Evolutionary conservation across 2,113 vertebrate genomes (phyloP), one percentile per base, ranked within the genome.

Genomic region (Patagioenas fasciata): DNA sequence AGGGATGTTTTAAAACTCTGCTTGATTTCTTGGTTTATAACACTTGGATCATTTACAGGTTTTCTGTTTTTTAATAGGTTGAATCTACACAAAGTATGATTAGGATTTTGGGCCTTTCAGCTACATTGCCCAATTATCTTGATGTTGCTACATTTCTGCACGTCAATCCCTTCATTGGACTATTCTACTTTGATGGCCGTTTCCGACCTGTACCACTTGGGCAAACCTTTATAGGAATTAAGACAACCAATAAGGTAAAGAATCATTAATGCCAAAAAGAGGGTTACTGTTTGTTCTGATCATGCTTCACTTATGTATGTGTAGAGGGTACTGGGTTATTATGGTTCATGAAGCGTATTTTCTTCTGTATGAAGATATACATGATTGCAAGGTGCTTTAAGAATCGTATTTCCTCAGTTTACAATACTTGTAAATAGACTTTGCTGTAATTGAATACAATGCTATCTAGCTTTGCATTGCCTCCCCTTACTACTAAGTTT

Each of bases 31-130:
- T 94, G 36, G 11, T 18, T 78, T 92, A 11, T 54, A 88, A 62
- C 25, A 51, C n/a, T 79, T 32, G 26, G 28, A 66, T 95, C 31
- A 64, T 36, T 60, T 60, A 71, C 38, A 28, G 6, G 1, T 73
- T 91, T 85, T 58, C 44, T 82, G 11, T 34, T 73, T 73, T 67
- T 71, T 44, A 67, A 66, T 82, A 99, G 99, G 99, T 99, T 97
- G 99, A 99, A 96, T 99, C 99, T 42, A 99, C 99, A 13, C 99
- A 99, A 96, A 99, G 99, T 83, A 99, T 99, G 99, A 99, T 99
- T 91, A 97, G 99, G 66, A 99, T 99, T 95, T 98, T 99, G 93
- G 99, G 99, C 15, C 98, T 99, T 19, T 99, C 99, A 64, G 99
- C 99, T 57, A 99, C 99, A 3, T 98, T 99, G 94, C 99, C 99